phyloP scores from a whole-genome alignment of 64 coral and sea anemone species.

The Hydrozoanthus tunicans region DNA sequence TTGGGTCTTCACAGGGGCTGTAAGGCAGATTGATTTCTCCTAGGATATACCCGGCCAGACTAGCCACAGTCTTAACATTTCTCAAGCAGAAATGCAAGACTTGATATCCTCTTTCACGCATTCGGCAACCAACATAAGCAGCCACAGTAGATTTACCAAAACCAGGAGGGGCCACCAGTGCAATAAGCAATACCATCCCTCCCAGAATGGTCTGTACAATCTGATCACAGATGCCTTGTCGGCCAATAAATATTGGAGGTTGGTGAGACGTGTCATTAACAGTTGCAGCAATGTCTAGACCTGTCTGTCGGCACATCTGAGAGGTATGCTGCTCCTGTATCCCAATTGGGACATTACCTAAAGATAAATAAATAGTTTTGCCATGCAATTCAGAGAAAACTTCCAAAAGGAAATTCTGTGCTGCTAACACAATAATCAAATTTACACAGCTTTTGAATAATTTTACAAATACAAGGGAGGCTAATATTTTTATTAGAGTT shows the following conservation, averaged over 20 bases:
- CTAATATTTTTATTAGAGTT: too few relatives aligned
- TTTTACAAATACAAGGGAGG: too few relatives aligned
- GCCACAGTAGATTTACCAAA: conserved; percentile 37
- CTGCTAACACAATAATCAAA: too few relatives aligned
- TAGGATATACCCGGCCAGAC: background rate
- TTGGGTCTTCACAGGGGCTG: conserved; percentile 3
- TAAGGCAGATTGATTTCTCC: background rate
- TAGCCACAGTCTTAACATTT: background rate
- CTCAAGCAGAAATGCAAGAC: conserved; percentile 27
- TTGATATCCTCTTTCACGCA: background rate
- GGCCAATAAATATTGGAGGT: conserved; percentile 1
- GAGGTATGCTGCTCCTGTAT: background rate
- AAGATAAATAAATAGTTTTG: too few relatives aligned
- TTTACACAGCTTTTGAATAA: too few relatives aligned
- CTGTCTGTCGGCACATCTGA: background rate
- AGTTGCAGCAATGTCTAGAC: background rate
- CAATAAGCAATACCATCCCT: background rate
- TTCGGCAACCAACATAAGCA: background rate
- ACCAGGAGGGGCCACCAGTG: conserved; percentile 8
- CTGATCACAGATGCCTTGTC: background rate
- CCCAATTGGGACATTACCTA: background rate
- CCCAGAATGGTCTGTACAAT: background rate
- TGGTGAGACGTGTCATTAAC: background rate
- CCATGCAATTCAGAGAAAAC: too few relatives aligned
- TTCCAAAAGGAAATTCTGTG: too few relatives aligned